phyloP scores from a whole-genome alignment of 1,140 invertebrate genomes.

The Diuraphis noxia region DNA sequence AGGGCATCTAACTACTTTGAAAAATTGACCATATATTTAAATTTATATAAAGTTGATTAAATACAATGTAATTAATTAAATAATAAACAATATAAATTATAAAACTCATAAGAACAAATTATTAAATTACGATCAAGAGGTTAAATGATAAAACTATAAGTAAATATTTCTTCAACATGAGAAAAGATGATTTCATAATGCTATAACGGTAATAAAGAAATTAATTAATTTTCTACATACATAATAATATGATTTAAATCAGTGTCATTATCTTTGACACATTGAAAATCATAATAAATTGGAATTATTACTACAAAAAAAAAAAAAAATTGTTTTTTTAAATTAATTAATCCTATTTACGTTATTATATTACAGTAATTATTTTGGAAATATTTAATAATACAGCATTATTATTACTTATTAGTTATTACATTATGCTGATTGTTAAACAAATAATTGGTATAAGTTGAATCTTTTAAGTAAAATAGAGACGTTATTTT shows the following conservation, averaged over 20 bases:
- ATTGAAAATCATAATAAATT: background rate
- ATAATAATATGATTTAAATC: background rate
- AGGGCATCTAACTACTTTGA: background rate
- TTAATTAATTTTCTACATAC: background rate
- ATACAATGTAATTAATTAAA: background rate
- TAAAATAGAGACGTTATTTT: background rate
- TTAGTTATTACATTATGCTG: background rate
- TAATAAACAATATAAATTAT: background rate
- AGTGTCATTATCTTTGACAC: background rate
- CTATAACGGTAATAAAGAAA: background rate
- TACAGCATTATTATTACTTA: background rate
- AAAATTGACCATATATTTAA: background rate
- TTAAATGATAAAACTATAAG: background rate
- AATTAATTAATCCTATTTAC: background rate
- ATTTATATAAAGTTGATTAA: background rate
- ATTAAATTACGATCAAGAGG: background rate
- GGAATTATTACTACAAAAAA: background rate
- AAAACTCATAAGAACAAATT: too few species aligned
- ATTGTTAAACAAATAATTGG: background rate
- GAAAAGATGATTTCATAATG: background rate
- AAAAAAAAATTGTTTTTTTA: too few species aligned
- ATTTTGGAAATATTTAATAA: background rate
- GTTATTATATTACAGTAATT: background rate
- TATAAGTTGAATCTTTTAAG: background rate
- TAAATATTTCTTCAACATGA: background rate